Conservation (phyloP, 2,797 vertebrate species). For the Sebastes hopkinsi region DNA sequence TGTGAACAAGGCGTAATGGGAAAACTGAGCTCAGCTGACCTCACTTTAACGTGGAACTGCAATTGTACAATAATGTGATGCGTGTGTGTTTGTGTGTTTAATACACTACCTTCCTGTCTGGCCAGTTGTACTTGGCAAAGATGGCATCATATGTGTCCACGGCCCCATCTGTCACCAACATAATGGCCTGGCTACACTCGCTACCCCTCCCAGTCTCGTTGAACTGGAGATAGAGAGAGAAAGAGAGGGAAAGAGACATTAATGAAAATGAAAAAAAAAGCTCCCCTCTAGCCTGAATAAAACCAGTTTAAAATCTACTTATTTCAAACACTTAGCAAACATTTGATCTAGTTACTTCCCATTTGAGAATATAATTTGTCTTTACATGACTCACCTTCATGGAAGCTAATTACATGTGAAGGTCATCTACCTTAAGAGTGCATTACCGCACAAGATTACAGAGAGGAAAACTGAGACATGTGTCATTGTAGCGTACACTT, state of each 20-base stretch:
- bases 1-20: background rate
- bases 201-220: slow-evolving; percentile 97
- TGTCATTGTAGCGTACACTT: background rate
- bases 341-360: background rate
- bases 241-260: background rate
- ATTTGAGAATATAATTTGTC: background rate
- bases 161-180: slow-evolving; percentile 97
- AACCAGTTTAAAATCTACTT: background rate
- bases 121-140: slow-evolving; percentile 98
- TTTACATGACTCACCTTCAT: slow-evolving; percentile 8
- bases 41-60: background rate
- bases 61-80: slow-evolving; percentile 18
- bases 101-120: slow-evolving; percentile 92
- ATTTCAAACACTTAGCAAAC: background rate
- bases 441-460: background rate
- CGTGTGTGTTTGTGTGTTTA: slow-evolving; percentile 12
- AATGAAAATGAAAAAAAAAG: background rate
- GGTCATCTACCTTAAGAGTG: background rate
- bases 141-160: slow-evolving; percentile 96
- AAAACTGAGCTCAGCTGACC: slow-evolving; percentile 18
- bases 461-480: background rate
- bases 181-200: slow-evolving; percentile 98
- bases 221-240: slow-evolving; percentile 82
- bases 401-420: background rate
- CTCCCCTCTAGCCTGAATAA: background rate